Evolutionary conservation across 2,888 invertebrate species (phyloP).

Genomic region (Phragmatobia fuliginosa): DNA sequence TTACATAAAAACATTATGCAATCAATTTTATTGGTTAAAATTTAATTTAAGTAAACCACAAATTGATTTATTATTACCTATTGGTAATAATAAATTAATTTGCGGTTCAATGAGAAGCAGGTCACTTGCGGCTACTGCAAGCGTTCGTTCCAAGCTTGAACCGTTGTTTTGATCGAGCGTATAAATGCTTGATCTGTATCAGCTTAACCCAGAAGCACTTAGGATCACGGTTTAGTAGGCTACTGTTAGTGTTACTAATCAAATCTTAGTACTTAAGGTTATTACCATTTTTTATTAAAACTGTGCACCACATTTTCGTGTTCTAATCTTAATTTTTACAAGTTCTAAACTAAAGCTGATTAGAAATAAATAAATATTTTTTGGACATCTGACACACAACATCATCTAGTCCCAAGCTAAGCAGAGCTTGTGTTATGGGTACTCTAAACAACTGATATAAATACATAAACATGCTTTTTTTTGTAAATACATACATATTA

Average conservation of each 20-base stretch:
- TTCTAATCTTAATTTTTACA: too few species aligned
- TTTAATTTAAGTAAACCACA: background rate
- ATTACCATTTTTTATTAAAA: background rate
- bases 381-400: too few species aligned
- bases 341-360: background rate
- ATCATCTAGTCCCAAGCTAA: too few species aligned
- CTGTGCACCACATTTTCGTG: background rate
- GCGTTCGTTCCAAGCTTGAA: background rate
- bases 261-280: background rate
- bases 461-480: too few species aligned
- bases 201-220: background rate
- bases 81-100: too few species aligned
- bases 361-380: too few species aligned
- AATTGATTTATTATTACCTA: background rate
- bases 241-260: background rate
- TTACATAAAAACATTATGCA: too few species aligned
- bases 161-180: background rate
- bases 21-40: background rate
- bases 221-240: background rate
- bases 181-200: background rate
- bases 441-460: too few species aligned
- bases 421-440: too few species aligned
- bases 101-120: background rate
- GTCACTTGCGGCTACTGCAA: background rate
- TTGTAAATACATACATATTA: too few species aligned